These are phyloP conservation scores for Hyppa rectilinea DNA, from an alignment of 2,888 invertebrate species.

Conservation along the genomic window DNA sequence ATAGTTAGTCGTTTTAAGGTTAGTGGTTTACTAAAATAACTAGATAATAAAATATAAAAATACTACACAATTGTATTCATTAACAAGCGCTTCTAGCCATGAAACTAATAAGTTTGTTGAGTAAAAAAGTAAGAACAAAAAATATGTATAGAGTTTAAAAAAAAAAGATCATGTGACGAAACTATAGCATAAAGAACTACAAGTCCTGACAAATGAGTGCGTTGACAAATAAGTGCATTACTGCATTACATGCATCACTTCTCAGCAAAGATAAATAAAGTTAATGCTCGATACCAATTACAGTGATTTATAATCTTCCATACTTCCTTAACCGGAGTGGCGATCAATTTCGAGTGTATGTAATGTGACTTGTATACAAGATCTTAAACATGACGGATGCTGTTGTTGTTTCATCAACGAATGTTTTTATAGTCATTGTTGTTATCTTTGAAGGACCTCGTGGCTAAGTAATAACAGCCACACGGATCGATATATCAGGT, in stretches of 20 bases:
- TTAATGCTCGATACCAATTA: constrained; percentile 59
- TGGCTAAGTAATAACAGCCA: too few species aligned
- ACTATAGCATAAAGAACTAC: not conserved
- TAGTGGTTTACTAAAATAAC: too few species aligned
- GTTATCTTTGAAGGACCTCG: too few species aligned
- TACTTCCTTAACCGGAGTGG: constrained; percentile 32
- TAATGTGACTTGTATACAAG: constrained; percentile 54
- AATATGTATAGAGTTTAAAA: too few species aligned
- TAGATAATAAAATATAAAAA: too few species aligned
- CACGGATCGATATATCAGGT: too few species aligned
- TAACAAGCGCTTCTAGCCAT: too few species aligned
- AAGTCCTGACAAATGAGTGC: constrained; percentile 31
- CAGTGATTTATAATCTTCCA: constrained; percentile 52
- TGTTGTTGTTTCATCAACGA: constrained; percentile 14
- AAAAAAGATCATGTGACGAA: not conserved
- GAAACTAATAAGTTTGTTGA: too few species aligned
- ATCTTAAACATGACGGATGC: constrained; percentile 45
- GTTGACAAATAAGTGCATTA: constrained; percentile 60
- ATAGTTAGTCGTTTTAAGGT: too few species aligned
- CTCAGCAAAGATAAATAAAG: constrained; percentile 44
- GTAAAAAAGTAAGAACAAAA: too few species aligned
- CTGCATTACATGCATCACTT: constrained; percentile 52
- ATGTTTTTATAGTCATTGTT: constrained; percentile 31
- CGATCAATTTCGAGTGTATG: constrained; percentile 49
- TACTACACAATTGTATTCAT: too few species aligned